Conservation (phyloP, 2,113 vertebrate genomes). For the Buteo buteo region DNA sequence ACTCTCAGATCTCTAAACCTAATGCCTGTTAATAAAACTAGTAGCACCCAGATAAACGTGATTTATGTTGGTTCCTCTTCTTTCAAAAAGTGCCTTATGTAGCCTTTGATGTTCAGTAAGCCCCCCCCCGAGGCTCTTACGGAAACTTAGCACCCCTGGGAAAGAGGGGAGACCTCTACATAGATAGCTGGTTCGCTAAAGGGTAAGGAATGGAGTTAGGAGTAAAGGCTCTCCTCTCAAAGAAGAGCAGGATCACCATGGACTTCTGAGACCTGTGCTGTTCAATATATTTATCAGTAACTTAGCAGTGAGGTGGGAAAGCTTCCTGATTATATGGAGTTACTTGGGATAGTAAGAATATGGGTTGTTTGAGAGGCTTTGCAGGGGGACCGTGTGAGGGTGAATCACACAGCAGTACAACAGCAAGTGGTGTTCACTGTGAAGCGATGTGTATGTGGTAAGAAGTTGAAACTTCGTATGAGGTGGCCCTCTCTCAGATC, state of each 20-base stretch:
- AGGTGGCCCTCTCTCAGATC: neutral
- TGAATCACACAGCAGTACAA: neutral
- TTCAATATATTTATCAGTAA: neutral
- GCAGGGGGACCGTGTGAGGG: too few relatives aligned
- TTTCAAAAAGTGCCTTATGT: neutral
- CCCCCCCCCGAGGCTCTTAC: too few relatives aligned
- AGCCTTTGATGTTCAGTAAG: neutral
- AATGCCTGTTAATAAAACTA: neutral
- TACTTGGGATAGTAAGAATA: neutral
- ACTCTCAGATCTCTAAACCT: neutral
- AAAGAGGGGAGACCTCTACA: neutral
- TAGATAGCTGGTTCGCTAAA: neutral
- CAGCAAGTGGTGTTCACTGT: neutral
- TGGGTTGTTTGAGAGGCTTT: neutral
- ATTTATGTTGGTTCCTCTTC: neutral
- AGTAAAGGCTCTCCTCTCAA: neutral
- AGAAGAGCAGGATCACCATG: neutral
- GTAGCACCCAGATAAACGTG: neutral
- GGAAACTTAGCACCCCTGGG: neutral
- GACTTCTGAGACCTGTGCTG: neutral
- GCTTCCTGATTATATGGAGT: neutral
- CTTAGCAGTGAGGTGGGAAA: neutral
- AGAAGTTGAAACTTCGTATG: neutral
- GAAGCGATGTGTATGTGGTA: rapidly evolving
- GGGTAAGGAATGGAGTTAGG: neutral